Conservation (phyloP, 2,888 invertebrate genomes). For the Drosophila imparisetae region DNA sequence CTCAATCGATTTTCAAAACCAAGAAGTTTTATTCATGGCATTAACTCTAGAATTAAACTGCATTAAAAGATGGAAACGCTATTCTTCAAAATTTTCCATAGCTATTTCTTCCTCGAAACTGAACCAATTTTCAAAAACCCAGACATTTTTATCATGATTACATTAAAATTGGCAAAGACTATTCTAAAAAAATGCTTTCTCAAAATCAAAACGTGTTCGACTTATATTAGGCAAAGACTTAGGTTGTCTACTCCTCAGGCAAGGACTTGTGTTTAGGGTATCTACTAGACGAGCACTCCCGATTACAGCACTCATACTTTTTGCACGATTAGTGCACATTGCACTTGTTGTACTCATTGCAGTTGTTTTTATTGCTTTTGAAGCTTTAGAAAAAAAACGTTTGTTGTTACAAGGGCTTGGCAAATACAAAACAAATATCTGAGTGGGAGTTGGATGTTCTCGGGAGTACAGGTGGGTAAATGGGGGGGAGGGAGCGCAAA, state of each 20-base stretch:
- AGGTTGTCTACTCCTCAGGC: not conserved
- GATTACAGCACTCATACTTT: conserved; percentile 8
- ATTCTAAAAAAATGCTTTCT: too few relatives aligned
- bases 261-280: not conserved
- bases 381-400: conserved; percentile 41
- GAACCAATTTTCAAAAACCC: too few relatives aligned
- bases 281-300: not conserved
- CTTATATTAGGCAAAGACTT: not conserved
- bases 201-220: not conserved
- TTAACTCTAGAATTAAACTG: too few relatives aligned
- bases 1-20: too few relatives aligned
- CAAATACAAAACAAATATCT: conserved; percentile 9
- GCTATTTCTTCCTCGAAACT: too few relatives aligned
- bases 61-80: too few relatives aligned
- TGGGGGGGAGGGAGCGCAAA: not conserved
- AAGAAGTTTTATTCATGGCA: too few relatives aligned
- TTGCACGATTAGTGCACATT: conserved; percentile 60
- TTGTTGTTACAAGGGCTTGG: conserved; percentile 69
- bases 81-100: too few relatives aligned
- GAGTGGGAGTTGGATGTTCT: conserved; percentile 8
- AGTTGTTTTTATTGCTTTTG: conserved; percentile 28
- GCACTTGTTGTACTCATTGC: conserved; percentile 37
- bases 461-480: not conserved
- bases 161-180: too few relatives aligned
- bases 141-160: too few relatives aligned